Conservation (phyloP, 2,797 vertebrate genomes). For the Clamator glandarius region DNA sequence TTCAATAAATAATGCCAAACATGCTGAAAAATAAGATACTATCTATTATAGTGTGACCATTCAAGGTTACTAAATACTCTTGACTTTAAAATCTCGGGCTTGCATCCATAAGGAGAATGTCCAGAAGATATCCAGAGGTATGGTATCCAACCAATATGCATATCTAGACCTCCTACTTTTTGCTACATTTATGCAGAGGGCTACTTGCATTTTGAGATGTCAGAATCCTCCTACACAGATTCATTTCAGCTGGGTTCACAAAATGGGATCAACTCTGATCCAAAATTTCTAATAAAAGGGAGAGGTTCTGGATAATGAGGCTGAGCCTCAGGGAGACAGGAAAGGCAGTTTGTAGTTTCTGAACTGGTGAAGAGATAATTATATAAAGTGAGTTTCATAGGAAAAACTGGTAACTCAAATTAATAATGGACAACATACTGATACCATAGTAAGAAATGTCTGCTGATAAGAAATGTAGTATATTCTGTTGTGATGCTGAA, state of each 20-base stretch:
- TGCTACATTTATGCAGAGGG: not conserved
- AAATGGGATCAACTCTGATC: not conserved
- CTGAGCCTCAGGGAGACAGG: not conserved
- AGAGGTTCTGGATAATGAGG: not conserved
- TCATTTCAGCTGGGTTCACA: not conserved
- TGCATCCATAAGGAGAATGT: fast-evolving
- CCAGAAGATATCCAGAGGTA: not conserved
- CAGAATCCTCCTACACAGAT: not conserved
- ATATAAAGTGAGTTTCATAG: not conserved
- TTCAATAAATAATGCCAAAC: not conserved
- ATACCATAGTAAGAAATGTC: not conserved
- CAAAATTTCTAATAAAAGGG: not conserved
- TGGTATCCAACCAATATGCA: not conserved
- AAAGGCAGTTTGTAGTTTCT: not conserved
- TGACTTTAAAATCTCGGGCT: not conserved
- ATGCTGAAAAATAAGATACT: not conserved
- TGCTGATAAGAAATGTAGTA: not conserved
- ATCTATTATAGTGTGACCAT: not conserved
- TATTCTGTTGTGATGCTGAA: not conserved
- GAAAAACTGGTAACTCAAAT: not conserved
- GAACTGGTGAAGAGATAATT: not conserved
- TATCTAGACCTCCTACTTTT: not conserved
- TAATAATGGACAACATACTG: not conserved
- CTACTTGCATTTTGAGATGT: not conserved
- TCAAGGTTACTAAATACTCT: not conserved